Evolutionary conservation across 2,113 vertebrate genomes (phyloP), one percentile per base, ranked within the genome.

Genomic region (Callospermophilus lateralis): DNA sequence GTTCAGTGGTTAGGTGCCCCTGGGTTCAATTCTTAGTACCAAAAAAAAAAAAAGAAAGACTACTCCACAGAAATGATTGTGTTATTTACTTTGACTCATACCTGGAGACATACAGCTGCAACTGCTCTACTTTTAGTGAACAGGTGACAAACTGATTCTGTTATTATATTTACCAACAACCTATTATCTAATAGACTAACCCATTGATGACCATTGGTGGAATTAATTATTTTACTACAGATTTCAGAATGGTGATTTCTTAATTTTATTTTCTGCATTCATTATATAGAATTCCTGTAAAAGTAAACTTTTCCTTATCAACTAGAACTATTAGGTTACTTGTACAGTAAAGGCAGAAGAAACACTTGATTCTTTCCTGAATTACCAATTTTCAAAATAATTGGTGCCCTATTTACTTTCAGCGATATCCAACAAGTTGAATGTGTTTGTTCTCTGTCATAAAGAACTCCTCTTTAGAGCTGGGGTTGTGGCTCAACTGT

Each of bases 211-310:
- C 58, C 13, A 83, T 55, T 93, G n/a, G 28, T 39, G 80, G 77
- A 90, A 90, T 63, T 77, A 63, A 89, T 73, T 87, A 87, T 93
- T 90, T 86, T 8, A 72, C 63, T 78, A 65, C 8, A n/a, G 76
- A 26, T 80, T 87, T 91, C 92, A 91, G 76, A 76, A 87, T 92
- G 58, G 63, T 84, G 51, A 84, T 84, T 81, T 90, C 24, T 58
- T 85, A 85, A 61, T 90, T 90, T 95, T 90, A 68, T 90, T 63
- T 93, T 97, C 61, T 48, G 87, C 19, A 78, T 87, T 83, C 93
- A 93, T 91, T 88, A 83, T 20, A 32, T 88, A 34, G 24, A 91
- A 72, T 88, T 91, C 45, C 90, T 92, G 61, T 86, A 67, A 86
- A 95, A 81, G 61, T 86, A 90, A 90, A 81, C 17, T 83, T 90